Evolutionary conservation across 2,888 invertebrate species (phyloP).

Genomic region (Ecliptopera silaceata): DNA sequence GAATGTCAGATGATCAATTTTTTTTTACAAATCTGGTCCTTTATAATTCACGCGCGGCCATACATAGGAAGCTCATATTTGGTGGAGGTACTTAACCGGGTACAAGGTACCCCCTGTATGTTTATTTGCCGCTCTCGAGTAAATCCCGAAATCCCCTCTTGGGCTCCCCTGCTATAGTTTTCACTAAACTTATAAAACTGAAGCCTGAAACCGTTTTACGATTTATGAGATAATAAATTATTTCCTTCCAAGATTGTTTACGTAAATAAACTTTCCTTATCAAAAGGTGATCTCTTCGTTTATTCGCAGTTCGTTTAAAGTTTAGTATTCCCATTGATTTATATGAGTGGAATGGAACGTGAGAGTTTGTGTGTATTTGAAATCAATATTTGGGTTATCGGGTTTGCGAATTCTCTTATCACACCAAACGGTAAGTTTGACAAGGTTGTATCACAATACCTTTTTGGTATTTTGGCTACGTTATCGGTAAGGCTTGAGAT

Average conservation of each 20-base stretch:
- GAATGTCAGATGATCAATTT: too few species aligned
- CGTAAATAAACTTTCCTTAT: slow-evolving; percentile 21
- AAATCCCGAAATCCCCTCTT: too few species aligned
- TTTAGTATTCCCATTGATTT: neutral
- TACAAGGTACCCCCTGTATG: too few species aligned
- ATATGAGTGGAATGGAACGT: neutral
- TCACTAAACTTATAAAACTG: slow-evolving; percentile 30
- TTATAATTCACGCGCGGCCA: too few species aligned
- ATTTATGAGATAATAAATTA: slow-evolving; percentile 33
- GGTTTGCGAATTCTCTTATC: too few species aligned
- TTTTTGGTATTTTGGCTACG: neutral
- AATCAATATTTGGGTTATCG: too few species aligned
- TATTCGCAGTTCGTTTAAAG: neutral
- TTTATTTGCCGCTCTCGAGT: too few species aligned
- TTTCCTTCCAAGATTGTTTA: slow-evolving; percentile 24
- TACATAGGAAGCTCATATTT: too few species aligned
- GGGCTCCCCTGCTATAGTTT: too few species aligned
- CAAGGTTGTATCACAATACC: neutral
- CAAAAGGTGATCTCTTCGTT: slow-evolving; percentile 22
- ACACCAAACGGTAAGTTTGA: neutral
- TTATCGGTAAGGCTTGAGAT: slow-evolving; percentile 3
- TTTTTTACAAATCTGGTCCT: too few species aligned
- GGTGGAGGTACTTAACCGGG: too few species aligned
- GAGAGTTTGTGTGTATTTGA: neutral
- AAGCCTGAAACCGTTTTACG: slow-evolving; percentile 32